Evolutionary conservation across 1,140 invertebrate species (phyloP).

Genomic region (Wasmannia auropunctata): DNA sequence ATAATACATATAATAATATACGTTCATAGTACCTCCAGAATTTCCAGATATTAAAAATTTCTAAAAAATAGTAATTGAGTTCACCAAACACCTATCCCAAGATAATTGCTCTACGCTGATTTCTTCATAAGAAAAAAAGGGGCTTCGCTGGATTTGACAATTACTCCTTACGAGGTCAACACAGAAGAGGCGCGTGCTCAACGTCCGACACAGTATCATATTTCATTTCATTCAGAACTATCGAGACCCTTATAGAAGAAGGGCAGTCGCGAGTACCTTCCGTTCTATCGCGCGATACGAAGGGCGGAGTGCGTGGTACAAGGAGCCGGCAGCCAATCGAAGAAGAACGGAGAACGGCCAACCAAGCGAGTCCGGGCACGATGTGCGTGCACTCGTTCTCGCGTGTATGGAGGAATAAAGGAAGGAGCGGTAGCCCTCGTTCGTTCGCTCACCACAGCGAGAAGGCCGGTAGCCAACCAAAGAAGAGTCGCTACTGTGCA

Average conservation of each 20-base stretch:
- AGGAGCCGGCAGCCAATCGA: slow-evolving; percentile 69
- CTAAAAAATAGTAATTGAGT: not conserved
- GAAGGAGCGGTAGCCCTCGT: slow-evolving; percentile 79
- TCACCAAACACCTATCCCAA: not conserved
- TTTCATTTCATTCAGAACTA: not conserved
- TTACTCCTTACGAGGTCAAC: not conserved
- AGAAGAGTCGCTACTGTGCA: slow-evolving; percentile 83
- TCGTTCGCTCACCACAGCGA: slow-evolving; percentile 70
- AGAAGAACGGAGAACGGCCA: slow-evolving; percentile 74
- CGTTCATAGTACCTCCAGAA: not conserved
- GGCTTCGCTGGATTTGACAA: not conserved
- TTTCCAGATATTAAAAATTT: not conserved
- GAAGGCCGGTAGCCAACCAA: slow-evolving; percentile 82
- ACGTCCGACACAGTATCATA: not conserved
- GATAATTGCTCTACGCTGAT: not conserved
- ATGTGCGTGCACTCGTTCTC: slow-evolving; percentile 81
- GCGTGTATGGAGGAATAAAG: slow-evolving; percentile 77
- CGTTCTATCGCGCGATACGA: slow-evolving; percentile 32
- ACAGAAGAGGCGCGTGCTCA: too few relatives aligned
- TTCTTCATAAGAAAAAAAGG: not conserved
- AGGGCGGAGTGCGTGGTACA: slow-evolving; percentile 68
- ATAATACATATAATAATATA: not conserved
- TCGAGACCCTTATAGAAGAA: not conserved
- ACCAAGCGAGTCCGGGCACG: slow-evolving; percentile 75
- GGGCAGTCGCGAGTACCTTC: not conserved